Conservation (phyloP, 1,140 invertebrate species). For the Acyrthosiphon pisum region DNA sequence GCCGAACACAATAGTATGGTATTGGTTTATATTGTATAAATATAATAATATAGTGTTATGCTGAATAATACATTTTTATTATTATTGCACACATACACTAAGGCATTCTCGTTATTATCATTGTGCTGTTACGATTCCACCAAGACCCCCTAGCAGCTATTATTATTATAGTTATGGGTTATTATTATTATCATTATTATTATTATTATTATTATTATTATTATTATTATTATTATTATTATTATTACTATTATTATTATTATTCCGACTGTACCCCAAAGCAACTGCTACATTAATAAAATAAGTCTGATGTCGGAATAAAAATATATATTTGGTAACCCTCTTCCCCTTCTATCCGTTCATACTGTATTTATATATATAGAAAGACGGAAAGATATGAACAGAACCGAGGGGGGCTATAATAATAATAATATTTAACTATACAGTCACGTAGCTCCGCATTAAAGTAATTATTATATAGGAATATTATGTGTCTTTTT, state of each 20-base stretch:
- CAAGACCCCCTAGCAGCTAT: conserved; percentile 56
- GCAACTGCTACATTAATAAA: conserved; percentile 55
- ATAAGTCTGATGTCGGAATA: conserved; percentile 50
- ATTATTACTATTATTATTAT: conserved; percentile 52
- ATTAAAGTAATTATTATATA: conserved; percentile 54
- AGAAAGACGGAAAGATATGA: conserved; percentile 45
- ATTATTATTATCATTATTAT: conserved; percentile 52
- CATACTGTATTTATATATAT: conserved; percentile 14
- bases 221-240: conserved; percentile 40
- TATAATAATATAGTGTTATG: conserved; percentile 57
- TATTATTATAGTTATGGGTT: conserved; percentile 52
- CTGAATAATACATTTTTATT: conserved; percentile 57
- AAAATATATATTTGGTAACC: conserved; percentile 41
- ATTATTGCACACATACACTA: conserved; percentile 56
- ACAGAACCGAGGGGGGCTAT: conserved; percentile 39
- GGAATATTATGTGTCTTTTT: conserved; percentile 53
- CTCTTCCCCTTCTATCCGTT: conserved; percentile 32
- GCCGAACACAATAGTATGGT: conserved; percentile 53
- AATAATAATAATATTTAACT: conserved; percentile 54
- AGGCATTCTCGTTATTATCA: conserved; percentile 57
- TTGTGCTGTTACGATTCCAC: conserved; percentile 54
- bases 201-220: conserved; percentile 42
- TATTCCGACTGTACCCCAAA: conserved; percentile 53
- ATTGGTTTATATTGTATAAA: conserved; percentile 57
- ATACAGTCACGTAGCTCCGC: conserved; percentile 50